Conservation (phyloP, 2,797 vertebrate species). For the Australoheros facetus region DNA sequence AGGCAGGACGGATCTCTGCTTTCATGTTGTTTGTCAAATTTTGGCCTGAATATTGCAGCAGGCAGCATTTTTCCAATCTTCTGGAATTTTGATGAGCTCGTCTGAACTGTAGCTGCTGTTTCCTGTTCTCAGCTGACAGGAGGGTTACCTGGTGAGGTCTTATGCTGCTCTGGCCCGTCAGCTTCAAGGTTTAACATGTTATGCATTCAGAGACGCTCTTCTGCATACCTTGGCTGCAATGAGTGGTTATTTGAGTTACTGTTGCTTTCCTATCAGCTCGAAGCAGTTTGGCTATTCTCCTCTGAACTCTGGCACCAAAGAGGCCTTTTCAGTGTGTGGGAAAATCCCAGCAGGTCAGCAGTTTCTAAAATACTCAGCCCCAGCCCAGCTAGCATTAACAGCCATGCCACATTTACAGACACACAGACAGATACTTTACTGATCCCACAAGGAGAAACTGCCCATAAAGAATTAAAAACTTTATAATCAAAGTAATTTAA, state of each 20-base stretch:
- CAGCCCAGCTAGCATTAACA: neutral
- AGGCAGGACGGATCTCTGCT: too few species aligned
- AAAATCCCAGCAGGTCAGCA: neutral
- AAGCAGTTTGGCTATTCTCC: neutral
- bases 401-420: neutral
- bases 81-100: neutral
- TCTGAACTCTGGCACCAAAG: neutral
- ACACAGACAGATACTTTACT: too few species aligned
- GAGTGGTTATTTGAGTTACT: neutral
- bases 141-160: fast-evolving
- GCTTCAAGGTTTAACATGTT: neutral
- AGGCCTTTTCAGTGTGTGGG: neutral
- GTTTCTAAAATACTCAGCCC: neutral
- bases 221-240: neutral
- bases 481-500: neutral
- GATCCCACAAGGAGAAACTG: too few species aligned
- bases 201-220: neutral
- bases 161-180: neutral
- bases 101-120: neutral
- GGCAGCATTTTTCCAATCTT: neutral
- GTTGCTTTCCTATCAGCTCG: neutral
- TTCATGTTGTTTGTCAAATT: too few species aligned
- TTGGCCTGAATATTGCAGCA: neutral
- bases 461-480: too few species aligned
- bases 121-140: neutral